Percentiles rank a stretch among this genome's conserved stretches.
Conservation (phyloP, 2,113 vertebrate genomes). For the Nipponia nippon region DNA sequence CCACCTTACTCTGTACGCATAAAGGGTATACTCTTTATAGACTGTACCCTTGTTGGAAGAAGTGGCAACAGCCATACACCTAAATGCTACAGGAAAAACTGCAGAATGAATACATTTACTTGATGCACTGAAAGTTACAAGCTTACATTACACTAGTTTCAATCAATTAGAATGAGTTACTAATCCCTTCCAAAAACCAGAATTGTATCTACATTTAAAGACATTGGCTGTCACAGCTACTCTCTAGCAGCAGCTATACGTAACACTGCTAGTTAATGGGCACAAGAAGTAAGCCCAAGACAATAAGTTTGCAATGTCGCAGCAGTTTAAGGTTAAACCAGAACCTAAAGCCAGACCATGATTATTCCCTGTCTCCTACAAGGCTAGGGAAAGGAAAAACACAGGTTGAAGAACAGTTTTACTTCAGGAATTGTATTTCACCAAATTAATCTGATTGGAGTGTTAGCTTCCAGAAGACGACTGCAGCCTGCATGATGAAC, state of each 20-base stretch:
- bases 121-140: not conserved
- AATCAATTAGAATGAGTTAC: not conserved
- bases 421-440: not conserved
- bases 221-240: not conserved
- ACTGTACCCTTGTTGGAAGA: not conserved
- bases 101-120: not conserved
- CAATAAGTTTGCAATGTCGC: not conserved
- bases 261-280: not conserved
- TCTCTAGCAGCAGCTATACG: not conserved
- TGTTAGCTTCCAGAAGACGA: not conserved
- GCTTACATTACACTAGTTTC: not conserved
- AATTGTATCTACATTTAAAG: not conserved
- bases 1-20: not conserved
- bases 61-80: not conserved
- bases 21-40: not conserved
- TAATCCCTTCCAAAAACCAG: not conserved
- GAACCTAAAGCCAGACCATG: not conserved
- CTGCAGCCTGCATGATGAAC: not conserved
- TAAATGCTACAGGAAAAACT: not conserved
- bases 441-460: not conserved
- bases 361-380: not conserved
- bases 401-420: not conserved
- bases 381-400: not conserved
- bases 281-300: not conserved
- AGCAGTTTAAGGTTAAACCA: not conserved